Conservation (phyloP, 2,888 invertebrate genomes). For the Danaus chrysippus region DNA sequence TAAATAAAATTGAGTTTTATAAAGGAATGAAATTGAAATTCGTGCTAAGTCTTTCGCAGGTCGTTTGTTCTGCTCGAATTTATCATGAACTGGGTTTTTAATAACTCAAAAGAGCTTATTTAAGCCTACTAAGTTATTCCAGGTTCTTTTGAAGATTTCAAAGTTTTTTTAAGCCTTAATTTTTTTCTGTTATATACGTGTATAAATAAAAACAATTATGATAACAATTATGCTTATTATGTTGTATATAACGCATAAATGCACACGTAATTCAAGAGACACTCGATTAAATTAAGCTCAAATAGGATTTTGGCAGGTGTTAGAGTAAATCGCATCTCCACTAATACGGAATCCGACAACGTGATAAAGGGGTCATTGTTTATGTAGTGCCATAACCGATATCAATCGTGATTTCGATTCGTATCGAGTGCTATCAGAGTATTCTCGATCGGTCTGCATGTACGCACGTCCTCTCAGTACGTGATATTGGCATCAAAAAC, state of each 20-base stretch:
- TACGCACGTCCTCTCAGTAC: slow-evolving; percentile 36
- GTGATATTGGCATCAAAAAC: slow-evolving; percentile 37
- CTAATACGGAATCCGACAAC: slow-evolving; percentile 30
- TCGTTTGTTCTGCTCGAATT: slow-evolving; percentile 29
- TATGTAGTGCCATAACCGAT: slow-evolving; percentile 35
- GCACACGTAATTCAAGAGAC: not conserved
- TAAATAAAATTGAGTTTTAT: slow-evolving; percentile 12
- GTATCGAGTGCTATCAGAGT: slow-evolving; percentile 37
- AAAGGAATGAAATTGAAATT: slow-evolving; percentile 20
- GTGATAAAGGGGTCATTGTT: slow-evolving; percentile 38
- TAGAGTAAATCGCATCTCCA: slow-evolving; percentile 23
- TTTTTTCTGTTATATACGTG: too few relatives aligned
- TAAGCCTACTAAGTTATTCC: slow-evolving; percentile 30
- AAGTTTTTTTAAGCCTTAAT: too few relatives aligned
- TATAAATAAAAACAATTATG: too few relatives aligned
- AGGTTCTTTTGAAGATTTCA: slow-evolving; percentile 13
- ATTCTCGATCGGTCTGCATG: slow-evolving; percentile 36
- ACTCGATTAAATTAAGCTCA: slow-evolving; percentile 1
- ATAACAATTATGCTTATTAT: too few relatives aligned
- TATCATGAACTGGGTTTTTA: slow-evolving; percentile 27
- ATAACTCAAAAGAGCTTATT: slow-evolving; percentile 30
- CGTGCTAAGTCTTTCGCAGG: slow-evolving; percentile 23
- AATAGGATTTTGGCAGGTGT: slow-evolving; percentile 18
- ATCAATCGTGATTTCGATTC: slow-evolving; percentile 37
- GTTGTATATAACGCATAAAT: too few relatives aligned